Evolutionary conservation across 2,888 invertebrate species (phyloP), one percentile per base, ranked within the genome.

Genomic region (Catotricha subobsoleta): DNA sequence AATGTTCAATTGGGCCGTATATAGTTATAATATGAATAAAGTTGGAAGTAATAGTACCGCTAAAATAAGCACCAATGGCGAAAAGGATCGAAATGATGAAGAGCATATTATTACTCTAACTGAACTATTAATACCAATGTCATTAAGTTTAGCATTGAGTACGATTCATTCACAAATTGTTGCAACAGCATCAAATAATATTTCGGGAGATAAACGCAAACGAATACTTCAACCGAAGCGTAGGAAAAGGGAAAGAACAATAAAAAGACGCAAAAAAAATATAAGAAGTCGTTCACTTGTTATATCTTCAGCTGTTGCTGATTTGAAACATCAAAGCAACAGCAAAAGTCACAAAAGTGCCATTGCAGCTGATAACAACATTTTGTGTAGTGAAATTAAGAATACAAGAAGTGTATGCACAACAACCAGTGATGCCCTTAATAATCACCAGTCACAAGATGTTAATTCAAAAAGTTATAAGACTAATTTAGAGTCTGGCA

Each of bases 101-200:
- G 13, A 35, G 29, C 41, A 16, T 28, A 34, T 19, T 6, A 66
- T 80, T 42, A 67, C 74, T 37, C 62, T 71, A 27, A 73, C 75
- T 43, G 83, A 84, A 59, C 67, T 86, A 40, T 53, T 79, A 21
- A 72, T 79, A 49, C 86, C 86, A 4, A 65, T 72, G 48, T 64
- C 74, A 38, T 69, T 84, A 65, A 78, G 82, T 69, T 64, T 82
- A 52, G 65, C 77, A 39, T 64, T 86, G 45, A 80, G 80, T 49
- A 64, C 80, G 41, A 75, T 84, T 45, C 83, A 84, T 57, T 82
- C 83, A 1, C 82, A 82, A 63, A 83, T 86, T 50, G 80, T 78
- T 8, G 74, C 77, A 2, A 76, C 76, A 6, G 69, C 71, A 51
- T 66, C 66, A n/a, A 59, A 52, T 2, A 55, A 51, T 42, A 48